Evolutionary conservation across 2,888 invertebrate species (phyloP), one percentile per base, ranked within the genome.

Genomic region (Lasioglossum villosulum): DNA sequence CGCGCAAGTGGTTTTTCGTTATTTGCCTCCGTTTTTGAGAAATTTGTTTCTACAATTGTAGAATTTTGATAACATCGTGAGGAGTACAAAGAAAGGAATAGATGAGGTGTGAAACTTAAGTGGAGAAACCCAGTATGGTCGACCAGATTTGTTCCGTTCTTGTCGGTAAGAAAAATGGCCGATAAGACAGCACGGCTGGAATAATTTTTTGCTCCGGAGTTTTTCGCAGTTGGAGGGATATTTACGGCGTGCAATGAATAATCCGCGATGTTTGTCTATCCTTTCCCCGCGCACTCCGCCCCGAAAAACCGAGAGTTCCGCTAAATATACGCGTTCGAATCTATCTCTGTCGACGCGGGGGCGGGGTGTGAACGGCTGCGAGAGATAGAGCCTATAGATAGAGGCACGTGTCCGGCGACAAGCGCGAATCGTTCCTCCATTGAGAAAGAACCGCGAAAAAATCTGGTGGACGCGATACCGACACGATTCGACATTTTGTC

Each of bases 281-380:
- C 27, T 2, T 4, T 59, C 16, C 16, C 16, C 30, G 52, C n/a
- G n/a, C 52, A 1, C 23, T 52, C 27, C 75, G 10, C 27, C 37
- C 63, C 34, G 12, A 78, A 48, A 42, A 66, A 42, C 71, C 30
- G n/a, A 68, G 2, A n/a, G 23, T 74, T 52, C 30, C 77, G 52
- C 86, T 84, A 86, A 84, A 85, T 84, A 85, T 85, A 85, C 70
- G 68, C 66, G 68, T 14, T n/a, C 23, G n/a, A 34, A 84, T 80
- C 34, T 78, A 56, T 86, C 86, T 78, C 77, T 66, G 86, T 78
- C 84, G 16, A 30, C 45, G 30, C 37, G 56, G 27, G 63, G 63
- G 63, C 63, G 16, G 63, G 30, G 63, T 30, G 63, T 16, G 63
- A 56, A 37, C 59, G 23, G 66, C n/a, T 63, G 48, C 66, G 76